Base-by-base conservation (phyloP, 2,888 invertebrate genomes). In the Chloroclysta siterata region DNA sequence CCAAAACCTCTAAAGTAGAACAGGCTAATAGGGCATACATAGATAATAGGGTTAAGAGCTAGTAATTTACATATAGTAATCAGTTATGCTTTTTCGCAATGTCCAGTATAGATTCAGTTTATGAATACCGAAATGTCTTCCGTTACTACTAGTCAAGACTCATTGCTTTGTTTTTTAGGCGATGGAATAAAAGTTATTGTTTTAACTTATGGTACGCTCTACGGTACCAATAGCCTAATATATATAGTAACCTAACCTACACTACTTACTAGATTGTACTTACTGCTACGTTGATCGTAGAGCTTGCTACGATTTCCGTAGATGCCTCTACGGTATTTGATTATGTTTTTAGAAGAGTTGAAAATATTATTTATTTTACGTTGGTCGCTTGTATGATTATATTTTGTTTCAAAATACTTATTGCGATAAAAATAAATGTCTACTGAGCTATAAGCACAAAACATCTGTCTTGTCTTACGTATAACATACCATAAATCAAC, bases 91-190 rank as follows among this genome's bases (percentile, higher is more conserved):
- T 33, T 33, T 50, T 60, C 50, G 53, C 60, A 48, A 53, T 53
- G 47, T 53, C 28, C 33, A 17, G 41, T 11, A 8, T 52, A 15
- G 42, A 44, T 39, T 17, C 7, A n/a, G n/a, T 22, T 22, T 22
- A 22, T 2, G 22, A 47, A 48, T 53, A 60, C 42, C 41, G 14
- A 54, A n/a, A 54, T 60, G 60, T 60, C 54, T 60, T 60, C 60
- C 42, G 54, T 60, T 17, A 54, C 22, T 48, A 41, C 28, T 50
- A 53, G 29, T 28, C 22, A 41, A 57, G 13, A 1, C 5, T 8
- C 8, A 6, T 5, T 33, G 33, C 33, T 33, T 33, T 33, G 33
- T 8, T 33, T 33, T 33, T 33, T 33, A 33, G 7, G 33, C 33
- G 33, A 8, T 33, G 33, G 33, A 6, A 6, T 36, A 36, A 2